Evolutionary conservation across 2,113 vertebrate genomes (phyloP), one percentile per base, ranked within the genome.

Genomic region (Penelope pileata): DNA sequence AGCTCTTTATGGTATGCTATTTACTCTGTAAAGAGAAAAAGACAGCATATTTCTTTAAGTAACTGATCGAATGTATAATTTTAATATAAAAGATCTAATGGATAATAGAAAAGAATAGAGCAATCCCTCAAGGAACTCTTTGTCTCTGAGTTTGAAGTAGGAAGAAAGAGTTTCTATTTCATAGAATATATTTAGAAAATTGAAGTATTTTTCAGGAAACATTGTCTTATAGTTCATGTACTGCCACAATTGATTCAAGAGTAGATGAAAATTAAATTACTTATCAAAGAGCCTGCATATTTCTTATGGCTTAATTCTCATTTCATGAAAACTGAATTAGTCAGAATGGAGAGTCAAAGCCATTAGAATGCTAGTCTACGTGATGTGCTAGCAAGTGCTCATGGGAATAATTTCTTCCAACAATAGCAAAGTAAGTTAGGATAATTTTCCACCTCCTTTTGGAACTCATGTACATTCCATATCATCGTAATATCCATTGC

Each of bases 291-390:
- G 4, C 10, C 42, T 64, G 21, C 23, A 19, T 88, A 68, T 68
- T 94, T 84, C 32, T 82, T 93, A 68, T 10, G 12, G 51, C 36
- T 93, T 88, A 91, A 87, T 72, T 94, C 60, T 56, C 74, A 72
- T 91, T 91, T 96, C 23, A 89, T 60, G 51, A 86, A 91, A 93
- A 81, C 69, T 91, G 83, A 91, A 96, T 92, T 83, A 93, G 23
- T 92, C 77, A 64, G n/a, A 91, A 93, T 42, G 32, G 40, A 82
- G 43, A 92, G 38, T 90, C 88, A 94, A 91, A 75, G 23, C 36
- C n/a, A 43, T 78, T 81, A 77, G 13, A 70, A 29, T 81, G 56
- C 19, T 81, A 60, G 23, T 34, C 40, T 60, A 26, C 30, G 64
- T 36, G 32, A 93, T 86, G 8, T 68, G 47, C 72, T 94, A 79